Evolutionary conservation across 1,140 invertebrate species (phyloP).

Genomic region (Stenopsyche tienmushanensis): DNA sequence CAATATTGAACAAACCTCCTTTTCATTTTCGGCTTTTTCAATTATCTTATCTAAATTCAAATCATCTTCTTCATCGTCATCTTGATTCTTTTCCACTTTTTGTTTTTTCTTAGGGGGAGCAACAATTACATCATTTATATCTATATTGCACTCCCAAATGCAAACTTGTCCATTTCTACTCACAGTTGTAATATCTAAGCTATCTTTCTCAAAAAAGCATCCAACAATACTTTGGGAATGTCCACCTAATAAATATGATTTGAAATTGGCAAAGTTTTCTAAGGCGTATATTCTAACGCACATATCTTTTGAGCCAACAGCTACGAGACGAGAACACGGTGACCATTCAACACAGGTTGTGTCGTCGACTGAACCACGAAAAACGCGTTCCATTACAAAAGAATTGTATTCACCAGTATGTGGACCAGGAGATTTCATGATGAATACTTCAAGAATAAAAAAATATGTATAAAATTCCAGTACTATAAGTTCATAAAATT

Average conservation of each 20-base stretch:
- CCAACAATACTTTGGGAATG: constrained; percentile 81
- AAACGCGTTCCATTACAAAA: constrained; percentile 82
- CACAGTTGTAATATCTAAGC: constrained; percentile 77
- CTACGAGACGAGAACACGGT: constrained; percentile 81
- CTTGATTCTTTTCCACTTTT: constrained; percentile 48
- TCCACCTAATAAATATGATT: constrained; percentile 70
- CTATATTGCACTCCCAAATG: constrained; percentile 85
- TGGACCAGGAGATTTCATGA: constrained; percentile 83
- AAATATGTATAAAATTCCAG: too few species aligned
- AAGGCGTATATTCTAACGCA: constrained; percentile 78
- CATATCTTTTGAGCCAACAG: constrained; percentile 85
- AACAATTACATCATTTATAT: constrained; percentile 63
- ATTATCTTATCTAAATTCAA: constrained; percentile 51
- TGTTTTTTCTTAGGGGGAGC: constrained; percentile 54
- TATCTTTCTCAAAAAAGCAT: constrained; percentile 86
- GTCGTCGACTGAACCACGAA: constrained; percentile 77
- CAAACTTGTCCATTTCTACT: constrained; percentile 72
- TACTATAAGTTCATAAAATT: constrained; percentile 1
- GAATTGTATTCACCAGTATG: constrained; percentile 83
- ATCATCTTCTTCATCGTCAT: constrained; percentile 53
- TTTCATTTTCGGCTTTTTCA: constrained; percentile 57
- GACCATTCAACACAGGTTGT: constrained; percentile 90
- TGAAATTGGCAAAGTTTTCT: constrained; percentile 73
- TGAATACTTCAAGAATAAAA: constrained; percentile 64
- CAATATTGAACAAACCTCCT: too few species aligned